These are phyloP conservation scores for Cryptoblepharus egeriae DNA, from an alignment of 2,797 vertebrate species.

Conservation along the genomic window DNA sequence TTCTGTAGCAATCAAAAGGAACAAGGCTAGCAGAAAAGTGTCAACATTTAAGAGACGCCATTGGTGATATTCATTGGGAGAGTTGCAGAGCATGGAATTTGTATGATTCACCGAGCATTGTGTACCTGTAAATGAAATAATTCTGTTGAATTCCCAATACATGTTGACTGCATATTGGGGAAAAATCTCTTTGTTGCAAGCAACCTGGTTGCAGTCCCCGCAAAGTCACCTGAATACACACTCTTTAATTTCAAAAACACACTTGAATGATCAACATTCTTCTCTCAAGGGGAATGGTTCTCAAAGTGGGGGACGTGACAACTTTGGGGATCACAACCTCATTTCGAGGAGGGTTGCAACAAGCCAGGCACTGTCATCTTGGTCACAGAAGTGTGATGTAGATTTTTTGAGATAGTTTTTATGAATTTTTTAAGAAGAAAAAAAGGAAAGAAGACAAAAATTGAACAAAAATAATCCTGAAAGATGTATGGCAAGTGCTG, in stretches of 20 bases:
- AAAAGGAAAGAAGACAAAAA: too few species aligned
- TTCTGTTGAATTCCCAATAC: not conserved
- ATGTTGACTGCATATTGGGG: not conserved
- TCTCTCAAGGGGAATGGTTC: too few species aligned
- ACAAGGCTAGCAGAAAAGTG: not conserved
- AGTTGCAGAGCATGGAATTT: too few species aligned
- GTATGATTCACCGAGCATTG: not conserved
- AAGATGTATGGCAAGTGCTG: too few species aligned
- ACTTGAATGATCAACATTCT: not conserved
- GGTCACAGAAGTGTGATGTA: too few species aligned
- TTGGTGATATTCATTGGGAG: not conserved
- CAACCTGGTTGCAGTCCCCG: not conserved
- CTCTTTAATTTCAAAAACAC: not conserved
- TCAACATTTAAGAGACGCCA: not conserved
- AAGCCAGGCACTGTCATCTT: too few species aligned
- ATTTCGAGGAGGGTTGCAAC: too few species aligned
- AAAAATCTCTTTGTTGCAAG: not conserved
- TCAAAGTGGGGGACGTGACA: too few species aligned
- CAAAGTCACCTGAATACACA: not conserved
- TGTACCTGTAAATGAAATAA: not conserved
- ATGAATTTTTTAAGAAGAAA: too few species aligned
- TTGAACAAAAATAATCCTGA: too few species aligned
- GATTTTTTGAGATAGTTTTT: too few species aligned
- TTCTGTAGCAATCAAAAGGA: not conserved
- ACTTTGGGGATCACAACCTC: too few species aligned